phyloP scores from a whole-genome alignment of 2,113 vertebrate species.

The Australoheros scitulus region DNA sequence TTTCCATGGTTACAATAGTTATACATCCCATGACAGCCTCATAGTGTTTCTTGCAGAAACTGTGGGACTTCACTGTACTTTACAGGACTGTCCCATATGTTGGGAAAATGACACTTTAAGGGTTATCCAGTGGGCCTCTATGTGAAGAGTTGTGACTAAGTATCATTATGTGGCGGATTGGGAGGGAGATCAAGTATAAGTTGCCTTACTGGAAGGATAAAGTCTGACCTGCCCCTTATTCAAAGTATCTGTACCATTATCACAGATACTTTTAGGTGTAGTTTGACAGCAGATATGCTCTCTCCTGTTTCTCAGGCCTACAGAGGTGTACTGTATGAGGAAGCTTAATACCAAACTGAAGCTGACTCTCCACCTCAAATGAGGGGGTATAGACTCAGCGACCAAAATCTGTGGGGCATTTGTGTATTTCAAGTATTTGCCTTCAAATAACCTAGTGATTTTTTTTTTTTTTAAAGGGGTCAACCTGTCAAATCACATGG shows the following conservation, averaged over 20 bases:
- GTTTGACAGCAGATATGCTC: not conserved
- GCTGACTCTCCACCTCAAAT: not conserved
- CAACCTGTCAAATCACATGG: not conserved
- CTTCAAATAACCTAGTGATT: not conserved
- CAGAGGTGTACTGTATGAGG: not conserved
- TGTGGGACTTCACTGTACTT: not conserved
- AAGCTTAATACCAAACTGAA: not conserved
- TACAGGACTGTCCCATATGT: not conserved
- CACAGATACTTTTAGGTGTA: not conserved
- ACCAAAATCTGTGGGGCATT: not conserved
- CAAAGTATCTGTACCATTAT: too few relatives aligned
- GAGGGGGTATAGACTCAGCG: not conserved
- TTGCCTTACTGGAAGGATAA: too few relatives aligned
- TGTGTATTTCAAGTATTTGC: not conserved
- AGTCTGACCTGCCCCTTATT: not conserved
- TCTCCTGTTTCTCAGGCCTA: not conserved
- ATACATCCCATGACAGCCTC: not conserved
- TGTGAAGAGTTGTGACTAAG: not conserved
- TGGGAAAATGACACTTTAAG: not conserved
- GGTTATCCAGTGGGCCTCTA: not conserved
- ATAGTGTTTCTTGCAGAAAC: not conserved
- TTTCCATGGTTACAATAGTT: not conserved
- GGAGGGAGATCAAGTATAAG: not conserved
- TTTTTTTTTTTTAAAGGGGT: fast-evolving
- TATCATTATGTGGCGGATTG: not conserved